phyloP scores from a whole-genome alignment of 1,140 invertebrate genomes.

The Diabrotica virgifera region DNA sequence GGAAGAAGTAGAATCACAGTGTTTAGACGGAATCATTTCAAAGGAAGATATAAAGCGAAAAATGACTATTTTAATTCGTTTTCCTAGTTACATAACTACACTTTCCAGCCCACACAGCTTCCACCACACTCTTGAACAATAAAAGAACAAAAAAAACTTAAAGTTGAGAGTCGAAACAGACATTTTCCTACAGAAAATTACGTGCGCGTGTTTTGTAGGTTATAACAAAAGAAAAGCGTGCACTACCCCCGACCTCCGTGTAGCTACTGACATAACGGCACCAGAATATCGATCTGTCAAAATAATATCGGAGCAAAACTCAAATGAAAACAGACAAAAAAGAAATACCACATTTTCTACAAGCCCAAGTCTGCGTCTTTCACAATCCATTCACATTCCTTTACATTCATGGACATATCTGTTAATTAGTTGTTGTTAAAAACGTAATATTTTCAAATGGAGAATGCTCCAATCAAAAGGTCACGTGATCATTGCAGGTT shows the following conservation, averaged over 20 bases:
- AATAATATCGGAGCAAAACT: background rate
- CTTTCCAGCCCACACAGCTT: background rate
- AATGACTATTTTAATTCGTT: background rate
- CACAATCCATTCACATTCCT: background rate
- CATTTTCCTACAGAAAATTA: conserved; percentile 7
- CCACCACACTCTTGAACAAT: background rate
- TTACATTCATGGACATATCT: background rate
- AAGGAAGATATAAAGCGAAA: conserved; percentile 7
- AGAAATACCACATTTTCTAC: background rate
- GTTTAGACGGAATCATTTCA: conserved; percentile 46
- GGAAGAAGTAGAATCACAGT: conserved; percentile 41
- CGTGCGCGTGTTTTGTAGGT: conserved; percentile 31
- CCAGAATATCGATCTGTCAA: conserved; percentile 35
- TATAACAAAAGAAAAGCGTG: conserved; percentile 27
- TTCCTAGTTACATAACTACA: conserved; percentile 1
- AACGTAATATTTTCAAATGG: background rate
- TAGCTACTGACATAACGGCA: conserved; percentile 34
- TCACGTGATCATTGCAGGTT: conserved; percentile 27
- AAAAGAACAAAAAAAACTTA: conserved; percentile 3
- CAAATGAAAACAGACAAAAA: background rate
- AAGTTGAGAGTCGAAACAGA: background rate
- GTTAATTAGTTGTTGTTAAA: background rate
- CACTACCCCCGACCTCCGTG: conserved; percentile 34
- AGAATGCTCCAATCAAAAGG: background rate
- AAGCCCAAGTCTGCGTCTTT: background rate